Percentiles rank a stretch among this genome's conserved stretches.
Evolutionary conservation across 2,113 vertebrate genomes (phyloP).

Genomic region (Piliocolobus tephrosceles): DNA sequence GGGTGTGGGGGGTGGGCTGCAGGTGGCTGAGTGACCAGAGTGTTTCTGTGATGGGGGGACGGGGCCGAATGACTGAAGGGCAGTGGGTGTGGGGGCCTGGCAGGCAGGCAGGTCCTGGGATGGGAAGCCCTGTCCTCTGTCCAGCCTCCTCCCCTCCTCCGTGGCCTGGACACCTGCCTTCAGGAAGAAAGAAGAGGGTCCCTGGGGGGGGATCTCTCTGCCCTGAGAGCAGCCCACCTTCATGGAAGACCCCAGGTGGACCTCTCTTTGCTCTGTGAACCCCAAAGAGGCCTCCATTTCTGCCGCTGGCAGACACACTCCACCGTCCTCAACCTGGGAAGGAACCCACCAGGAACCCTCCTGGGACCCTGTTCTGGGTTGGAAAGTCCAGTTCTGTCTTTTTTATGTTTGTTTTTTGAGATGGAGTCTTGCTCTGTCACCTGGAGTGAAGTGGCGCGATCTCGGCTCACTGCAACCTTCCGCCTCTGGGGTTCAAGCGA

Average conservation of each 20-base stretch:
- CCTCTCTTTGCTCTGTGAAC: not conserved
- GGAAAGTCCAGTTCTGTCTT: not conserved
- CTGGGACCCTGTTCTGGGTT: not conserved
- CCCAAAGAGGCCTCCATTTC: no score
- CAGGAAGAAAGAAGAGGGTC: not conserved
- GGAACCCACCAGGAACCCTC: not conserved
- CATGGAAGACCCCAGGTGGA: rapidly evolving
- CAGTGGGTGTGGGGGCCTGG: not conserved
- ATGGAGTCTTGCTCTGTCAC: no score
- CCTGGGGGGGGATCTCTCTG: rapidly evolving
- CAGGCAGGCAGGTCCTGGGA: not conserved
- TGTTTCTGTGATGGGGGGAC: not conserved
- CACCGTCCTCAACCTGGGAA: not conserved
- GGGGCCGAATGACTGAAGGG: rapidly evolving
- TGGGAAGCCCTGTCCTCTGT: not conserved
- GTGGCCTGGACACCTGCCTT: not conserved
- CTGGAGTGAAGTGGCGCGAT: no score
- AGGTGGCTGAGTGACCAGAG: not conserved
- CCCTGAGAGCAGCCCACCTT: no score
- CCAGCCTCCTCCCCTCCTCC: not conserved
- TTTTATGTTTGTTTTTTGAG: no score
- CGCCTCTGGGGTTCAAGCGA: no score
- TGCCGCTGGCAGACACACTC: not conserved
- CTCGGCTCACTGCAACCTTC: no score
- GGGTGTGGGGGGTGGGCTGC: not conserved